Conservation (phyloP, 2,113 vertebrate species). For the Australoheros scitulus region DNA sequence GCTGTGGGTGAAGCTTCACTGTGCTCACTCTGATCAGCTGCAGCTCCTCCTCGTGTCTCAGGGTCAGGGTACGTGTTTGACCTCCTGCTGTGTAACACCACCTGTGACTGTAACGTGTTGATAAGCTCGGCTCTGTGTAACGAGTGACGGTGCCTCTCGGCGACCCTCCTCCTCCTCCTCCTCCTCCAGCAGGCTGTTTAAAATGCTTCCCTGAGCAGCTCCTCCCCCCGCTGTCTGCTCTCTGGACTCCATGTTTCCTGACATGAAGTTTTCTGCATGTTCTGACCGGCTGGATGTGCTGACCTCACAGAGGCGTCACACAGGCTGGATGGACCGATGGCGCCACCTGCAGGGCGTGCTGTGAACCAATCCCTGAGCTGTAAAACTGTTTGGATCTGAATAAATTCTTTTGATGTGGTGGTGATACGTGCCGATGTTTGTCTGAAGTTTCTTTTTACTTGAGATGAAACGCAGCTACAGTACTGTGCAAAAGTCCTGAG, state of each 20-base stretch:
- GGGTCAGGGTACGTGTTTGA: background rate
- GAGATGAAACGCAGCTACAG: background rate
- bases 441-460: background rate
- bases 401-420: background rate
- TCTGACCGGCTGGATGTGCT: background rate
- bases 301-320: background rate
- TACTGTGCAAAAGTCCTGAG: background rate
- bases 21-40: too few relatives aligned
- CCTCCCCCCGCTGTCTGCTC: background rate
- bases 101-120: background rate
- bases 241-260: background rate
- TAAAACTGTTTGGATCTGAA: background rate
- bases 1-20: too few relatives aligned
- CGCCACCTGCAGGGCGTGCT: background rate
- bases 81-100: background rate
- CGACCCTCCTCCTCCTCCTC: background rate
- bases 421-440: background rate
- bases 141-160: background rate
- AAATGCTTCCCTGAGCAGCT: too few relatives aligned
- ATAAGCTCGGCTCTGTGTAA: background rate
- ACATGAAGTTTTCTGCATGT: background rate
- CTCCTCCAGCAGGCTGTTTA: too few relatives aligned
- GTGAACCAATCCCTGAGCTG: background rate
- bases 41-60: too few relatives aligned
- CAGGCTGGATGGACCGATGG: background rate